Evolutionary conservation across 2,797 vertebrate species (phyloP).

Genomic region (Gadopsis bispinosus): DNA sequence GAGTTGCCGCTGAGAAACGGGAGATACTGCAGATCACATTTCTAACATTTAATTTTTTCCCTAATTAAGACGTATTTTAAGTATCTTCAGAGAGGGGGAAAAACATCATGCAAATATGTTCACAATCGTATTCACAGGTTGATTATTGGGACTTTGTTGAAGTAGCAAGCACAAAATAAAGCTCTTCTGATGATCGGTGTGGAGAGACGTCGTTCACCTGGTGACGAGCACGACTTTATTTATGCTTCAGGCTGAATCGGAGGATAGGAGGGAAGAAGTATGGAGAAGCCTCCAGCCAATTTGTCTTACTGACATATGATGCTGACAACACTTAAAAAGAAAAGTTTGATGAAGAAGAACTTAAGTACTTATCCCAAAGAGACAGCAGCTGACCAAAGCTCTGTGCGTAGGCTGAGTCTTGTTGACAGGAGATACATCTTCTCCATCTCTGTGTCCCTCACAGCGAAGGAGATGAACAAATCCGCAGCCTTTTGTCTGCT

Average conservation of each 20-base stretch:
- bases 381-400: constrained; percentile 77
- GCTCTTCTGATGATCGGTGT: constrained; percentile 40
- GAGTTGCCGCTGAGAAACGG: constrained; percentile 55
- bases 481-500: constrained; percentile 70
- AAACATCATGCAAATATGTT: constrained; percentile 79
- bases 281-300: constrained; percentile 74
- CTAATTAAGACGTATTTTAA: constrained; percentile 58
- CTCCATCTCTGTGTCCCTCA: constrained; percentile 75
- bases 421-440: constrained; percentile 83
- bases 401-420: constrained; percentile 74
- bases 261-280: constrained; percentile 61
- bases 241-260: constrained; percentile 73
- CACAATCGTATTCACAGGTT: constrained; percentile 75
- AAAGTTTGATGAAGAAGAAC: constrained; percentile 82
- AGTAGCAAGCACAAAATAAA: constrained; percentile 60
- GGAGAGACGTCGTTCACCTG: constrained; percentile 43
- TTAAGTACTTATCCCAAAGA: constrained; percentile 80
- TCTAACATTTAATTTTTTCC: constrained; percentile 51
- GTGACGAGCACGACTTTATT: constrained; percentile 64
- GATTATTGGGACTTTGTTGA: constrained; percentile 52
- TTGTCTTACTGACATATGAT: constrained; percentile 79
- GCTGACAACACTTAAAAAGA: constrained; percentile 82
- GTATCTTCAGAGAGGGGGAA: constrained; percentile 50
- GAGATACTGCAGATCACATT: constrained; percentile 63
- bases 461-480: constrained; percentile 75